Evolutionary conservation across 2,888 invertebrate genomes (phyloP).

Genomic region (Eupithecia inturbata): DNA sequence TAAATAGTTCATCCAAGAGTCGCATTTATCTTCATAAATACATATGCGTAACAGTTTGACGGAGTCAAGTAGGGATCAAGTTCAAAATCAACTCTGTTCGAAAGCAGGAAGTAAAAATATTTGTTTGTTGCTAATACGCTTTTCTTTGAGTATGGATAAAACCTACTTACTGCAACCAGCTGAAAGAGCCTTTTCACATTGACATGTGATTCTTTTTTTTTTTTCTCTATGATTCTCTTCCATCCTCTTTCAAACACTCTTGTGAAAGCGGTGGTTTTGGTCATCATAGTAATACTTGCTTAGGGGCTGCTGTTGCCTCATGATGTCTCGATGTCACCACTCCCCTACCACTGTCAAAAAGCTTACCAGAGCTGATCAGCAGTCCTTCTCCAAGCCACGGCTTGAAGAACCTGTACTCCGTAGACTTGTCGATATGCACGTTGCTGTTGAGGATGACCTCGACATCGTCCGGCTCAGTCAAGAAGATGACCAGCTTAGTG

Average conservation of each 20-base stretch:
- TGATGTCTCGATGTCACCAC: background rate
- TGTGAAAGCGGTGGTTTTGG: background rate
- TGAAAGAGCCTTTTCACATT: background rate
- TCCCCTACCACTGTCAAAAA: background rate
- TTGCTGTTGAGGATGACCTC: slow-evolving; percentile 90
- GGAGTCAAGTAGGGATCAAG: background rate
- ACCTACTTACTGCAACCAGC: background rate
- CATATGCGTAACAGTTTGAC: background rate
- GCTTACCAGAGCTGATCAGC: slow-evolving; percentile 87
- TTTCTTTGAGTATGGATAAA: background rate
- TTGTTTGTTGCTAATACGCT: background rate
- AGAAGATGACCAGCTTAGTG: slow-evolving; percentile 86
- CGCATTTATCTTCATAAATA: background rate
- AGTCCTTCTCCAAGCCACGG: slow-evolving; percentile 93
- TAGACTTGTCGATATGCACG: slow-evolving; percentile 89
- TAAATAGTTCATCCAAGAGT: background rate
- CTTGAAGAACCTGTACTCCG: slow-evolving; percentile 89
- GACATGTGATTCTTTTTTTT: no score
- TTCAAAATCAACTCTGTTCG: background rate
- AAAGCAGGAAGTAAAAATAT: background rate
- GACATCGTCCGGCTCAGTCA: slow-evolving; percentile 88
- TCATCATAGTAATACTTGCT: background rate
- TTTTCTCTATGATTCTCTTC: background rate
- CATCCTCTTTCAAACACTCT: background rate
- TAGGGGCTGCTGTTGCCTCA: background rate